Evolutionary conservation across 2,888 invertebrate genomes (phyloP).

Genomic region (Cheilosia vernalis): DNA sequence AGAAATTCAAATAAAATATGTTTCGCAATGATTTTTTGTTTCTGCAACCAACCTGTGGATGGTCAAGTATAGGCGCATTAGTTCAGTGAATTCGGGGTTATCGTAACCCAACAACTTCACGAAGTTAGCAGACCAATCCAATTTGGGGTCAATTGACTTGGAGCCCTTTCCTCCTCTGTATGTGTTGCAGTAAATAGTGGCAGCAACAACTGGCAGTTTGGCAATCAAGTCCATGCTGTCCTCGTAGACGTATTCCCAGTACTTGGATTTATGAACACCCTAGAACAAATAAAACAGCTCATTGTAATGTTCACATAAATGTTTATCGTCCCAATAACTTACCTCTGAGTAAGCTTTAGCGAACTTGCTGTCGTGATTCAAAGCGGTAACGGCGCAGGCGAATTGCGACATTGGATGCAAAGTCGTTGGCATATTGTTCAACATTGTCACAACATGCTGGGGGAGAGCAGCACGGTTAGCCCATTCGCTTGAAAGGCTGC

Average conservation of each 20-base stretch:
- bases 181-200: conserved; percentile 92
- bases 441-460: conserved; percentile 91
- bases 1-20: conserved; percentile 12
- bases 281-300: conserved; percentile 48
- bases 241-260: conserved; percentile 92
- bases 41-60: conserved; percentile 86
- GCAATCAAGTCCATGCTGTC: conserved; percentile 95
- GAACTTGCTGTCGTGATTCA: conserved; percentile 93
- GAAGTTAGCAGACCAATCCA: conserved; percentile 95
- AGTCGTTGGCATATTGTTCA: conserved; percentile 91
- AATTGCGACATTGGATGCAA: conserved; percentile 95
- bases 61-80: conserved; percentile 93
- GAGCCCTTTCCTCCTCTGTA: conserved; percentile 88
- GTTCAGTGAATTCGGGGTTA: conserved; percentile 89
- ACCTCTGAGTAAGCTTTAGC: conserved; percentile 88
- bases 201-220: conserved; percentile 93
- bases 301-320: background rate
- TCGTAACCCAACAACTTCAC: conserved; percentile 92
- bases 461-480: conserved; percentile 89
- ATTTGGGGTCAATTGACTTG: conserved; percentile 89
- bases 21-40: background rate
- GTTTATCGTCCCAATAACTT: conserved; percentile 75
- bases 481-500: conserved; percentile 90
- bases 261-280: conserved; percentile 89
- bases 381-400: conserved; percentile 90